These are phyloP conservation scores for Zygothrica quintamaculata DNA, from an alignment of 2,888 invertebrate genomes.

Conservation along the genomic window DNA sequence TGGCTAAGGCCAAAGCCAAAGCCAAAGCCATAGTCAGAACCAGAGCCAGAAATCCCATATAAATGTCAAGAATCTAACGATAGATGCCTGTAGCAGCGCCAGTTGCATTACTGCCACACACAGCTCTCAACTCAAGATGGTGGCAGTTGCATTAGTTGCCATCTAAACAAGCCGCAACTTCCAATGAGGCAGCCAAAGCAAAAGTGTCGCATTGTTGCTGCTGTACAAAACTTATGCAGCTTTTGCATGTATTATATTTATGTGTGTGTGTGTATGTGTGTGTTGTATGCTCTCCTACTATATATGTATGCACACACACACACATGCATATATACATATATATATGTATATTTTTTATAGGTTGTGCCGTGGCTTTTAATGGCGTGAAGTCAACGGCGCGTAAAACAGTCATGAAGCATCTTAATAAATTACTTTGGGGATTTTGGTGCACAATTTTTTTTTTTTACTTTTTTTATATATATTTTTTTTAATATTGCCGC, in stretches of 20 bases:
- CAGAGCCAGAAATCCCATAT: conserved; percentile 72
- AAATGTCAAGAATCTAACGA: conserved; percentile 75
- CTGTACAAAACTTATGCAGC: conserved; percentile 63
- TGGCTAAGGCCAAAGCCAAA: conserved; percentile 71
- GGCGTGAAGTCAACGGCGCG: conserved; percentile 83
- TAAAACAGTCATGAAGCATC: conserved; percentile 83
- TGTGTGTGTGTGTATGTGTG: conserved; percentile 30
- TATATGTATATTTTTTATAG: conserved; percentile 21
- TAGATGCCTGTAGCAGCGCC: conserved; percentile 60
- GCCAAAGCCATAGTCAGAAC: conserved; percentile 70
- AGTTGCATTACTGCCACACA: conserved; percentile 42
- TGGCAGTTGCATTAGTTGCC: conserved; percentile 28
- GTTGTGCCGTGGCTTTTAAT: conserved; percentile 74
- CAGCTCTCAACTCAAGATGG: conserved; percentile 46
- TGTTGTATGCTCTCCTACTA: conserved; percentile 30
- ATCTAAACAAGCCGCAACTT: conserved; percentile 52
- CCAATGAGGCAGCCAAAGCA: conserved; percentile 61
- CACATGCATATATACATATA: no score
- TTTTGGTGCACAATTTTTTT: conserved; percentile 80
- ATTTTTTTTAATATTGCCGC: conserved; percentile 78
- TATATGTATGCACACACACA: no score
- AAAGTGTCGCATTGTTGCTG: conserved; percentile 41
- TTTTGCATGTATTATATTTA: conserved; percentile 59
- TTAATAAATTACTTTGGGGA: conserved; percentile 84
- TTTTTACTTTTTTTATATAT: no score